phyloP scores from a whole-genome alignment of 2,797 vertebrate species.

The Champsocephalus esox region DNA sequence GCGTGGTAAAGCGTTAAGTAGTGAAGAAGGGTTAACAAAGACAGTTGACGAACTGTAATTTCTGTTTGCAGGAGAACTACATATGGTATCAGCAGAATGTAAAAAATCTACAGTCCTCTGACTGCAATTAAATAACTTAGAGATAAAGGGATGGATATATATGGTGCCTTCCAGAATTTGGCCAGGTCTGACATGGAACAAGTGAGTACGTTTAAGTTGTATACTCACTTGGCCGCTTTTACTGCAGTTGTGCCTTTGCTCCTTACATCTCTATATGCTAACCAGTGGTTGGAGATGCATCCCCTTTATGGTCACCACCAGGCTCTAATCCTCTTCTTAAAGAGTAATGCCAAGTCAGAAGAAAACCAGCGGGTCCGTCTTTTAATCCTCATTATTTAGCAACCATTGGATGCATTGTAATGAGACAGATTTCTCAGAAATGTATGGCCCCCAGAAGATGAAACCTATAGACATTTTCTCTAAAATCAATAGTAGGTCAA shows the following conservation, averaged over 20 bases:
- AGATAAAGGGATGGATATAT: slow-evolving; percentile 15
- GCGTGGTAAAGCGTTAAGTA: not conserved
- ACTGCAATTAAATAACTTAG: slow-evolving; percentile 29
- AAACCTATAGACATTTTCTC: not conserved
- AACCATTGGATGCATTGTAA: not conserved
- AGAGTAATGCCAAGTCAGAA: slow-evolving; percentile 1
- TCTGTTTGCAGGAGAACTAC: slow-evolving; percentile 17
- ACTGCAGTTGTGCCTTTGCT: slow-evolving; percentile 30
- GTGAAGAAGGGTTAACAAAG: not conserved
- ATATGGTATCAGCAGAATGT: slow-evolving; percentile 19
- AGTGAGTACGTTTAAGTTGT: slow-evolving; percentile 22
- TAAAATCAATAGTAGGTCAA: not conserved
- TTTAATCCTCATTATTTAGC: not conserved
- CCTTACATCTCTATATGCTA: slow-evolving; percentile 35
- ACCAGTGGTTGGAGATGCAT: slow-evolving; percentile 20
- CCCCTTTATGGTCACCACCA: slow-evolving; percentile 24
- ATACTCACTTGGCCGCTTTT: slow-evolving; percentile 23
- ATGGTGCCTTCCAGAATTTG: slow-evolving; percentile 20
- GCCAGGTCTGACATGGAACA: slow-evolving; percentile 24
- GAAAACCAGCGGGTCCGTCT: slow-evolving; percentile 2
- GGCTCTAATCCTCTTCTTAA: not conserved
- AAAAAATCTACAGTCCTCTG: slow-evolving; percentile 19
- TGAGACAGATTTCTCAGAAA: not conserved
- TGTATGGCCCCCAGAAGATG: too few relatives aligned
- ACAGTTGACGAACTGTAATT: not conserved